Conservation (phyloP, 2,113 vertebrate species). For the Galemys pyrenaicus region DNA sequence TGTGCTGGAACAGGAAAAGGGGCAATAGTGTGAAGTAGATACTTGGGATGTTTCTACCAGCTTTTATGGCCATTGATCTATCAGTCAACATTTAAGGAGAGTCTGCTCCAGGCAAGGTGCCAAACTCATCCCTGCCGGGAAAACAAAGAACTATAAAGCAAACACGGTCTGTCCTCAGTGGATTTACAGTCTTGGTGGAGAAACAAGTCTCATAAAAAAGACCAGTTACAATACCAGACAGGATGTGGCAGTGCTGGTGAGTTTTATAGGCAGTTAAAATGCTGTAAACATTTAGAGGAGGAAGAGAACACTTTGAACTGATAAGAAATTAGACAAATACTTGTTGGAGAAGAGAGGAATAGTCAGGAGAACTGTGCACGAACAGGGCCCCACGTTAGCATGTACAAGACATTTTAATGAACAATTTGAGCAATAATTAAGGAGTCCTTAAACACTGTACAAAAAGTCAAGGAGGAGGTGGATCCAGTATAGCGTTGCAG, state of each 20-base stretch:
- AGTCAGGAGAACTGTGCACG: not conserved
- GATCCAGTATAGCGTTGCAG: not conserved
- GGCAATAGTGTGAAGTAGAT: not conserved
- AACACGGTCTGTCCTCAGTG: not conserved
- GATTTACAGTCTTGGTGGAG: not conserved
- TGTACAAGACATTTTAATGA: not conserved
- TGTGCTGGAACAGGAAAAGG: not conserved
- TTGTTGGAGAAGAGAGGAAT: not conserved
- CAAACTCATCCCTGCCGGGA: not conserved
- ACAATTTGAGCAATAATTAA: not conserved
- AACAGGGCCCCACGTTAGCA: not conserved
- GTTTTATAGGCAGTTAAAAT: not conserved
- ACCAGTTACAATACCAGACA: not conserved
- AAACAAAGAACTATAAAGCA: not conserved
- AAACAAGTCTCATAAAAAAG: conserved; percentile 21
- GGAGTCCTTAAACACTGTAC: not conserved
- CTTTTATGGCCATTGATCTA: not conserved
- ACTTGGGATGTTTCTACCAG: not conserved
- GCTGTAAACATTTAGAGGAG: conserved; percentile 4
- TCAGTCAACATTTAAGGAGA: not conserved
- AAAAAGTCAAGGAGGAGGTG: not conserved
- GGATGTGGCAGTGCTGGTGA: not conserved
- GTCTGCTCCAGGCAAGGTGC: not conserved
- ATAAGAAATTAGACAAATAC: not conserved
- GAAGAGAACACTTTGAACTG: not conserved